These are phyloP conservation scores for Contarinia nasturtii DNA, from an alignment of 1,140 invertebrate species.

Conservation along the genomic window DNA sequence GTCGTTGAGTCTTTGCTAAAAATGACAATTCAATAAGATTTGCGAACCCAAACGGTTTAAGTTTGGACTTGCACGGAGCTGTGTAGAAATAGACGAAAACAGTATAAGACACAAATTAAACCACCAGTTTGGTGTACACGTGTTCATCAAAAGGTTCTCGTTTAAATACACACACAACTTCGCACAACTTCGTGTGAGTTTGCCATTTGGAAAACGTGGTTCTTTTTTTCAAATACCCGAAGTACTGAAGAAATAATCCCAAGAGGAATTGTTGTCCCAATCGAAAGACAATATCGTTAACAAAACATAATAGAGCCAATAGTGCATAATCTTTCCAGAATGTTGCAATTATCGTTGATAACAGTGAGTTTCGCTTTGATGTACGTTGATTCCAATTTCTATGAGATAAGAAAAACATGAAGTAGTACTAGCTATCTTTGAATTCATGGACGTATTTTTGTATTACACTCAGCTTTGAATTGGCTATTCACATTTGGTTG, in stretches of 20 bases:
- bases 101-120: no score
- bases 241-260: slow-evolving; percentile 1
- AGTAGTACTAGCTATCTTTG: no score
- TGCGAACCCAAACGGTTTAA: not conserved
- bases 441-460: no score
- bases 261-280: slow-evolving; percentile 1
- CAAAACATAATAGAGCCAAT: not conserved
- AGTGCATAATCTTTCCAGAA: slow-evolving; percentile 3
- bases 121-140: no score
- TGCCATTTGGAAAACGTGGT: no score
- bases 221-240: slow-evolving; percentile 5
- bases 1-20: not conserved
- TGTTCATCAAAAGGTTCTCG: no score
- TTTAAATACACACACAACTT: no score
- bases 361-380: not conserved
- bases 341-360: not conserved
- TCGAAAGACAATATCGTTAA: slow-evolving; percentile 2
- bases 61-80: no score
- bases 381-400: slow-evolving; percentile 2
- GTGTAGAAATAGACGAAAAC: no score
- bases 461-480: no score
- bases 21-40: not conserved
- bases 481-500: no score
- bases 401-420: not conserved
- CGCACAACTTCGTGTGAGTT: no score